Conservation (phyloP, 53 echinoderm and acorn worm genomes). For the Luidia sarsii region DNA sequence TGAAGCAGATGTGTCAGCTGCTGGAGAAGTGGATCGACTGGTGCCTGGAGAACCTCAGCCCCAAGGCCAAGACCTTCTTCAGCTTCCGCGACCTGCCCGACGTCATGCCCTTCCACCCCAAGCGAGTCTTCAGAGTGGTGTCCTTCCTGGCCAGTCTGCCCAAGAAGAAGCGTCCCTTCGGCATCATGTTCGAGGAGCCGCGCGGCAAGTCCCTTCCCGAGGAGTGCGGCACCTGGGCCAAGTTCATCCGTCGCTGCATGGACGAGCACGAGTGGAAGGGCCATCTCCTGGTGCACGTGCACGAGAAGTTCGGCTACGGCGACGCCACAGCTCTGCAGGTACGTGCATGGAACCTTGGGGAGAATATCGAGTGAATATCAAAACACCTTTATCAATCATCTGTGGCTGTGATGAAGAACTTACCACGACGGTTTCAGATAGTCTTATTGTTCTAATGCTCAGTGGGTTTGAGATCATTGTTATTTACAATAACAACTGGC, state of each 20-base stretch:
- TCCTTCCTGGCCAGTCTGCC: slow-evolving; percentile 47
- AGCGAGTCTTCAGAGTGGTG: slow-evolving; percentile 41
- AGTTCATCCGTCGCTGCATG: slow-evolving; percentile 60
- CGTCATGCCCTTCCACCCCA: slow-evolving; percentile 41
- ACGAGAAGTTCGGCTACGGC: slow-evolving; percentile 66
- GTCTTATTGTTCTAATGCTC: not conserved
- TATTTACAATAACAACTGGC: no score
- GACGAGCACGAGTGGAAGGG: slow-evolving; percentile 60
- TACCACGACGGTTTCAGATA: no score
- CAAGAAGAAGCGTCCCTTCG: slow-evolving; percentile 23
- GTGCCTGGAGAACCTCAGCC: slow-evolving; percentile 42
- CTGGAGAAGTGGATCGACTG: slow-evolving; percentile 52
- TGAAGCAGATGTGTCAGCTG: slow-evolving; percentile 27
- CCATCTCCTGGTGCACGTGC: slow-evolving; percentile 59
- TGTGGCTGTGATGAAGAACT: no score
- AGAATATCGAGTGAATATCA: no score
- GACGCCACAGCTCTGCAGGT: slow-evolving; percentile 62
- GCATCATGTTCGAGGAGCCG: slow-evolving; percentile 59
- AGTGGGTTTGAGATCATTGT: not conserved
- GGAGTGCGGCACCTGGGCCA: slow-evolving; percentile 54
- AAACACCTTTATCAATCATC: no score
- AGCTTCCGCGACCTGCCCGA: slow-evolving; percentile 59
- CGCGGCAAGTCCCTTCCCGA: slow-evolving; percentile 40
- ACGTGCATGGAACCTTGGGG: no score
- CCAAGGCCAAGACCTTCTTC: slow-evolving; percentile 45